Evolutionary conservation across 2,888 invertebrate species (phyloP).

Genomic region (Sepioteuthis lessoniana): DNA sequence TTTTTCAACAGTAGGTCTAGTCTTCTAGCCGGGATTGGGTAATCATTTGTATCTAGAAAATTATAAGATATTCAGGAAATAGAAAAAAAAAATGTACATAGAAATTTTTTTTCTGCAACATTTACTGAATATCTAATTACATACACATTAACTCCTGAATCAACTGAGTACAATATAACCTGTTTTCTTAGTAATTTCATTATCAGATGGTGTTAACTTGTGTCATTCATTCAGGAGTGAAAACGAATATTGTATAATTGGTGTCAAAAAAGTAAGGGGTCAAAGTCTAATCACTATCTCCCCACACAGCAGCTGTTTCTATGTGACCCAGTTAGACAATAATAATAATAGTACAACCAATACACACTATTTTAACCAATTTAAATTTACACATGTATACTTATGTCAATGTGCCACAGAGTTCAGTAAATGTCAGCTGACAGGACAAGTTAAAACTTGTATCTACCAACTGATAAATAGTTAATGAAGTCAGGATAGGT

Average conservation of each 20-base stretch:
- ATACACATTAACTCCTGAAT: no score
- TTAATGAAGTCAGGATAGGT: neutral
- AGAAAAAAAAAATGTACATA: no score
- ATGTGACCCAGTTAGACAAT: neutral
- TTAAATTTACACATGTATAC: neutral
- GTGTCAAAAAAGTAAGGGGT: neutral
- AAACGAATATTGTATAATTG: neutral
- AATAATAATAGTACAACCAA: neutral
- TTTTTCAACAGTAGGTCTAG: no score
- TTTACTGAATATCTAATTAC: no score
- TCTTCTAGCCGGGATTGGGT: no score
- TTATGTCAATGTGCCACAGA: neutral
- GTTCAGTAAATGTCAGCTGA: neutral
- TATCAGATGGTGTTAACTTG: neutral
- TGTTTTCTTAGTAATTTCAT: neutral
- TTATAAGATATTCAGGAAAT: no score
- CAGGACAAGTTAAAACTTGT: neutral
- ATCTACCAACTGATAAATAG: conserved; percentile 7
- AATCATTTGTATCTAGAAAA: no score
- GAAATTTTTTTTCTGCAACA: no score
- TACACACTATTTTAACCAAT: neutral
- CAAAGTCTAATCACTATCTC: neutral
- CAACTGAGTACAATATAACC: no score
- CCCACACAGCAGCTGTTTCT: neutral
- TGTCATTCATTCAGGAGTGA: neutral